phyloP scores from a whole-genome alignment of 2,797 vertebrate species.

The Sardinella longiceps region DNA sequence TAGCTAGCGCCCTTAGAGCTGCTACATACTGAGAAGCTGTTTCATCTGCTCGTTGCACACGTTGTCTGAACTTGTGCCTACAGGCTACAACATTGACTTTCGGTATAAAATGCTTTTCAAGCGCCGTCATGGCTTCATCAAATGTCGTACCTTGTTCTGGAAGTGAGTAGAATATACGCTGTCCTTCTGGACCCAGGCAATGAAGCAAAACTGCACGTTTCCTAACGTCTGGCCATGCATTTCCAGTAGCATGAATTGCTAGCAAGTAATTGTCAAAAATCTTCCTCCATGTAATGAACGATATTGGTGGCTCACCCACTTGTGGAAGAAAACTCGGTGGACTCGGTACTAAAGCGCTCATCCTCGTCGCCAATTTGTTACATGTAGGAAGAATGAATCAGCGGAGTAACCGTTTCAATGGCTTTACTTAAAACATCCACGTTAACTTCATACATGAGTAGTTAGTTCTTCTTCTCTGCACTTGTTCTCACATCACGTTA shows the following conservation, averaged over 20 bases:
- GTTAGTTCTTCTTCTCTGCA: no score
- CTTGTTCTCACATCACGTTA: no score
- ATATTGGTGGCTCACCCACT: constrained; percentile 35
- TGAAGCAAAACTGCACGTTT: constrained; percentile 39
- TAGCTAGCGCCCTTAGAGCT: not conserved
- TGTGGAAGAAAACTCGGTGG: constrained; percentile 30
- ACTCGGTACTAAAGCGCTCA: not conserved
- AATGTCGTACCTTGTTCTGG: constrained; percentile 13
- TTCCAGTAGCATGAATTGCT: constrained; percentile 24
- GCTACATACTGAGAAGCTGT: constrained; percentile 27
- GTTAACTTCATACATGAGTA: no score
- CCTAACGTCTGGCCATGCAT: constrained; percentile 30
- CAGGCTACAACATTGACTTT: constrained; percentile 18
- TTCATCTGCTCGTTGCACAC: constrained; percentile 28
- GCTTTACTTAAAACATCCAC: no score
- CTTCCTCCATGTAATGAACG: constrained; percentile 24
- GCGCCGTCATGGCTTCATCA: constrained; percentile 23
- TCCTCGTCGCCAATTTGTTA: constrained; percentile 2
- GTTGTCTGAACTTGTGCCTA: constrained; percentile 24
- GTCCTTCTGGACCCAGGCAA: constrained; percentile 35
- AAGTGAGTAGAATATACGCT: constrained; percentile 34
- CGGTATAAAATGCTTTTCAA: constrained; percentile 33
- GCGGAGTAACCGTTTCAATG: no score
- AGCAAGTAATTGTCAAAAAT: constrained; percentile 46
- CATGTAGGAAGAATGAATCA: no score